Conservation (phyloP, 2,797 vertebrate species). For the Poecilia picta region DNA sequence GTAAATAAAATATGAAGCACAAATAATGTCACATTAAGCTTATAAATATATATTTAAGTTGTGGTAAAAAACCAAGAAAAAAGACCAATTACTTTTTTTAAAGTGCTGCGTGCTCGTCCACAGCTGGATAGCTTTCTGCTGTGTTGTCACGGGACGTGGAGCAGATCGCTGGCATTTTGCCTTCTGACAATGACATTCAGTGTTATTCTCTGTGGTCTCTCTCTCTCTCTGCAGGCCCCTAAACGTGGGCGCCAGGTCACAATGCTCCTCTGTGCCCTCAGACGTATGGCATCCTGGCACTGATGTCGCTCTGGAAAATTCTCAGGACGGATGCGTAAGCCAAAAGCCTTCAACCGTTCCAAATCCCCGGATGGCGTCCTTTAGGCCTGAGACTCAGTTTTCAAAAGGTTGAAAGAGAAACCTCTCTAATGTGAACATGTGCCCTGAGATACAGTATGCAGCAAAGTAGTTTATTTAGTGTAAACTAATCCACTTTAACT, state of each 20-base stretch:
- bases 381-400: constrained; percentile 33
- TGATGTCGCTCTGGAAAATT: constrained; percentile 50
- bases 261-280: constrained; percentile 71
- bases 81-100: constrained; percentile 28
- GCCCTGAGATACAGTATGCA: background rate
- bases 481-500: background rate
- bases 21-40: constrained; percentile 2
- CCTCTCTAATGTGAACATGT: constrained; percentile 38
- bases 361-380: constrained; percentile 40
- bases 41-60: background rate
- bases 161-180: constrained; percentile 43
- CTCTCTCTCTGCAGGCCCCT: constrained; percentile 55
- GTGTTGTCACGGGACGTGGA: constrained; percentile 62
- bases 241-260: constrained; percentile 65
- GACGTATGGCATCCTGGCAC: constrained; percentile 69
- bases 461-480: background rate
- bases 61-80: background rate
- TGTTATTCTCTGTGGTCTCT: constrained; percentile 58
- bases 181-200: constrained; percentile 67
- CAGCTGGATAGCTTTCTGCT: constrained; percentile 67
- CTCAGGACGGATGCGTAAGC: constrained; percentile 33
- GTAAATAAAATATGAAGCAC: constrained; percentile 11
- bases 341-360: constrained; percentile 49
- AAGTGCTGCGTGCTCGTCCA: constrained; percentile 45
- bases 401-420: constrained; percentile 30